A percentile compares a stretch with the other conserved stretches of the same genome.
Conservation (phyloP, 1,140 invertebrate species). For the Zeugodacus cucurbitae region DNA sequence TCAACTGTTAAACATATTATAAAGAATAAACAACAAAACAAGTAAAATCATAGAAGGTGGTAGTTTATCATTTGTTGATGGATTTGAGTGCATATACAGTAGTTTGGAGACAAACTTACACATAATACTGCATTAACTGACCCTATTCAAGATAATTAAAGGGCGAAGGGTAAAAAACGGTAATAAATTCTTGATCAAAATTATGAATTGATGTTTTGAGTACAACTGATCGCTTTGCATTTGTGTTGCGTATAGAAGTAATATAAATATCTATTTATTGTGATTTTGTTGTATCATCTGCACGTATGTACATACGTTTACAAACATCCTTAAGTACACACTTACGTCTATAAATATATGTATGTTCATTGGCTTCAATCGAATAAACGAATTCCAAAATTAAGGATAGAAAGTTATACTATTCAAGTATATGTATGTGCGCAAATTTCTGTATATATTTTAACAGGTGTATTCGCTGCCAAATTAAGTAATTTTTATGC, state of each 20-base stretch:
- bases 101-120: neutral
- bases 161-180: neutral
- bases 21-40: neutral
- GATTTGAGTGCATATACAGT: neutral
- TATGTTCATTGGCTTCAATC: too few species aligned
- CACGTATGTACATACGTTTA: too few species aligned
- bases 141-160: neutral
- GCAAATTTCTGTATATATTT: too few species aligned
- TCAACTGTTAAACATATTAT: neutral
- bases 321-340: too few species aligned
- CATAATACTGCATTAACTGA: neutral
- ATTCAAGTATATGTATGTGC: neutral
- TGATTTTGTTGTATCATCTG: too few species aligned
- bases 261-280: too few species aligned
- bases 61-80: neutral
- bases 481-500: neutral
- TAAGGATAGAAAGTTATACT: neutral
- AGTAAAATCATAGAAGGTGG: neutral
- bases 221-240: too few species aligned
- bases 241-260: too few species aligned
- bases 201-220: too few species aligned
- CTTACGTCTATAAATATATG: too few species aligned
- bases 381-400: too few species aligned
- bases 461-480: neutral
- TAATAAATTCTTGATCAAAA: too few species aligned